Evolutionary conservation across 2,888 invertebrate species (phyloP).

Genomic region (Tetrapedia diversipes): DNA sequence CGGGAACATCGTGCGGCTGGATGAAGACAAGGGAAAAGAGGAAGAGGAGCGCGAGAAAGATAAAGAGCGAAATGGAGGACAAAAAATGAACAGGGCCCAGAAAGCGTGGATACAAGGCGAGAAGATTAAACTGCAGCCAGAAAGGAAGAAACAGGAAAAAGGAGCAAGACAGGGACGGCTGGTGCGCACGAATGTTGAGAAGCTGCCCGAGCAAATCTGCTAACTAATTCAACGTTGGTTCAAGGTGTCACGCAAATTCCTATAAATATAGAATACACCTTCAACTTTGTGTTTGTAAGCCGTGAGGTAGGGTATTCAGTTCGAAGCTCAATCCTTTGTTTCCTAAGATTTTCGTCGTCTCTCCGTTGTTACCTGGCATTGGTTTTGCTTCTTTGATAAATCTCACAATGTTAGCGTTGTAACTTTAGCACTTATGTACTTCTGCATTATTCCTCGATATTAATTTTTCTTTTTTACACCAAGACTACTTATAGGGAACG

Average conservation of each 20-base stretch:
- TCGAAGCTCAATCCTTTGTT: not conserved
- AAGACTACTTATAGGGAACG: too few relatives aligned
- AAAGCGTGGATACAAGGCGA: constrained; percentile 28
- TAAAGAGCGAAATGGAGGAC: constrained; percentile 19
- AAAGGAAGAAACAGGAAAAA: constrained; percentile 8
- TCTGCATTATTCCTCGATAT: too few relatives aligned
- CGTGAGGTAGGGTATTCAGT: too few relatives aligned
- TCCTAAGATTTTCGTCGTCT: not conserved
- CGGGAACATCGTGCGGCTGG: constrained; percentile 4
- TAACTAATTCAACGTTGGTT: not conserved
- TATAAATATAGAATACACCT: not conserved
- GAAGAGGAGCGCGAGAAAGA: constrained; percentile 10
- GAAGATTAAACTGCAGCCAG: constrained; percentile 24
- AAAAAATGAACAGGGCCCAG: constrained; percentile 31
- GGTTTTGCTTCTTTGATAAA: too few relatives aligned
- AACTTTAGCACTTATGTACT: too few relatives aligned
- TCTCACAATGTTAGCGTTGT: too few relatives aligned
- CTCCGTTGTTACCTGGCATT: not conserved
- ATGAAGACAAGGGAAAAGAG: constrained; percentile 24
- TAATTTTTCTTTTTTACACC: too few relatives aligned
- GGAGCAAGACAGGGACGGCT: not conserved
- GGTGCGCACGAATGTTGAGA: constrained; percentile 7
- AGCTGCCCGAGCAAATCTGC: constrained; percentile 15
- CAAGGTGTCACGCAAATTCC: not conserved
- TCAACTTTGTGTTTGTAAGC: too few relatives aligned